These are phyloP conservation scores for Epinephelus coioides DNA, from an alignment of 2,797 vertebrate genomes.

Conservation along the genomic window DNA sequence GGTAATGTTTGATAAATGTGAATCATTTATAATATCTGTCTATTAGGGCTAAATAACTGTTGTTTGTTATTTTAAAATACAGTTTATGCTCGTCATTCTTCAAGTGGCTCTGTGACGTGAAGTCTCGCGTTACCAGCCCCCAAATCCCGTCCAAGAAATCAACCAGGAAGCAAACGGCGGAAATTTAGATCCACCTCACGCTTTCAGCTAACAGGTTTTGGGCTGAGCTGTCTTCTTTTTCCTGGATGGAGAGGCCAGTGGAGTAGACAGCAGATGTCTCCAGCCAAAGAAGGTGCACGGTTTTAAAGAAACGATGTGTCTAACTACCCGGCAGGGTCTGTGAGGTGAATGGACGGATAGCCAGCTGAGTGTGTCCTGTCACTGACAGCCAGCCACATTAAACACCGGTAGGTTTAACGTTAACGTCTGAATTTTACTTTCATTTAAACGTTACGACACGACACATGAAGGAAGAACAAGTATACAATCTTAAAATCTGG, in stretches of 20 bases:
- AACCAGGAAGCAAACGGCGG: conserved; percentile 79
- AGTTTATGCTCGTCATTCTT: neutral
- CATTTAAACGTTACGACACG: too few species aligned
- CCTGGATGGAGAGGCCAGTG: neutral
- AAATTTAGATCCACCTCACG: conserved; percentile 67
- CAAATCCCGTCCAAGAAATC: conserved; percentile 57
- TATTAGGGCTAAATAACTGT: neutral
- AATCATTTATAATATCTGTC: too few species aligned
- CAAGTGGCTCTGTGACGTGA: neutral
- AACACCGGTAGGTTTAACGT: conserved; percentile 58
- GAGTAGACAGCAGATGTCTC: conserved; percentile 5
- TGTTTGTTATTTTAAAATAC: neutral
- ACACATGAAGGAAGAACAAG: too few species aligned
- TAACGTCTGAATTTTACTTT: neutral
- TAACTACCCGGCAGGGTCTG: neutral
- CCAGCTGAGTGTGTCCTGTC: conserved; percentile 53
- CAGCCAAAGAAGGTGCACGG: neutral
- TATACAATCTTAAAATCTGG: neutral
- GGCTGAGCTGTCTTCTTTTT: neutral
- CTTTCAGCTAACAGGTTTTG: conserved; percentile 14
- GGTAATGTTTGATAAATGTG: neutral
- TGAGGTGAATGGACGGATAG: conserved; percentile 52
- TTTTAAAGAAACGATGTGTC: conserved; percentile 49
- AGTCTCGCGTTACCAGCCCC: conserved; percentile 61
- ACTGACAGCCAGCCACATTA: conserved; percentile 48